These are phyloP conservation scores for Malurus leucopterus DNA, from an alignment of 2,797 vertebrate species.

Conservation along the genomic window DNA sequence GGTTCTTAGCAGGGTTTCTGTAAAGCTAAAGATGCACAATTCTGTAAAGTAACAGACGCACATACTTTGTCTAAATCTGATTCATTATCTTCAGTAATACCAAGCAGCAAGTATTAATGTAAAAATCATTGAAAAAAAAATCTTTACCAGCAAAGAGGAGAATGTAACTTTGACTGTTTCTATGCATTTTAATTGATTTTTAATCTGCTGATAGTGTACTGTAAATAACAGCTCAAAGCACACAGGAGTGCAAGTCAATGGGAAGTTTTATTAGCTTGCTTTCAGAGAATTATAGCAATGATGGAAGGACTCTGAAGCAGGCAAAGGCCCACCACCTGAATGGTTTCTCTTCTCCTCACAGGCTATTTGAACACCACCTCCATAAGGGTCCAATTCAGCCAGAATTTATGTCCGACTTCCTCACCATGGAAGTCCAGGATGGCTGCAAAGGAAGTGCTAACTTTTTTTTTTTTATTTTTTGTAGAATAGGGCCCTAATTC, in stretches of 20 bases:
- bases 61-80: slow-evolving; percentile 36
- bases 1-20: background rate
- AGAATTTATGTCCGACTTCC: slow-evolving; percentile 23
- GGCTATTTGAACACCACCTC: background rate
- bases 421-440: background rate
- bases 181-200: slow-evolving; percentile 75
- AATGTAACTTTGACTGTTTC: slow-evolving; percentile 46
- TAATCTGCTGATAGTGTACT: slow-evolving; percentile 64
- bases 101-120: slow-evolving; percentile 60
- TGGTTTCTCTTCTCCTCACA: slow-evolving; percentile 36
- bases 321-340: background rate
- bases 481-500: slow-evolving; percentile 1
- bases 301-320: slow-evolving; percentile 25
- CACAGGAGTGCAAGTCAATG: slow-evolving; percentile 50
- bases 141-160: slow-evolving; percentile 53
- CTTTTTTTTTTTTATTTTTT: background rate
- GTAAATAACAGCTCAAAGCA: slow-evolving; percentile 67
- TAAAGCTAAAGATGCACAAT: background rate
- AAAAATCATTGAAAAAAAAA: slow-evolving; percentile 68
- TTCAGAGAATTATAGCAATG: slow-evolving; percentile 58
- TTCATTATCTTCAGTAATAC: slow-evolving; percentile 57
- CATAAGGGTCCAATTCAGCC: slow-evolving; percentile 3
- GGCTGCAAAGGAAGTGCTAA: background rate
- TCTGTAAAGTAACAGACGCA: background rate
- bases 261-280: slow-evolving; percentile 64